Conservation (phyloP, 2,888 invertebrate genomes). For the Seira ritae region DNA sequence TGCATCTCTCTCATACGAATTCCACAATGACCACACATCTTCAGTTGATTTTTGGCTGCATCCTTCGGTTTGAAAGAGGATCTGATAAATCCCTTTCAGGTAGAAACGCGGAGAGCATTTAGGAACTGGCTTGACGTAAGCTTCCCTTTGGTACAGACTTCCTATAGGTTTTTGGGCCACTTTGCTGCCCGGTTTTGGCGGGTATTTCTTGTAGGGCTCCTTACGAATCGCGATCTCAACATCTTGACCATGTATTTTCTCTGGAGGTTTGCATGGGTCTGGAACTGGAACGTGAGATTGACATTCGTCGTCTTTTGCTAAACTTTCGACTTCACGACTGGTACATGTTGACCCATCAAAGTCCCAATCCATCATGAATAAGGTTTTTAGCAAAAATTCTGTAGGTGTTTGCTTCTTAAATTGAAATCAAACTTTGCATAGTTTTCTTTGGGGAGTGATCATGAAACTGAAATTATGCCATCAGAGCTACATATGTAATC, state of each 20-base stretch:
- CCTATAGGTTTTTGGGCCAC: background rate
- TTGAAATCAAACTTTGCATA: no score
- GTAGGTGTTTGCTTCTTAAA: no score
- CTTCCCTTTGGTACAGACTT: background rate
- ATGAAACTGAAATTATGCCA: no score
- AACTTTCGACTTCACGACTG: no score
- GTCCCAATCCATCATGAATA: no score
- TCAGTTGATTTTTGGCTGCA: background rate
- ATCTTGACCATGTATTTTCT: conserved; percentile 21
- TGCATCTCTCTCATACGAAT: conserved; percentile 52
- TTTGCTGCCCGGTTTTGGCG: background rate
- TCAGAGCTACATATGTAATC: no score
- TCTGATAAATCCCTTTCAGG: conserved; percentile 35
- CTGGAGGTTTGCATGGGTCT: conserved; percentile 24
- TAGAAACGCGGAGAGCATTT: conserved; percentile 31
- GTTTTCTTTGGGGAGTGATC: no score
- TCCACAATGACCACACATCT: conserved; percentile 53
- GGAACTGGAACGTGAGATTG: background rate
- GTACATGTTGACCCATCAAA: no score
- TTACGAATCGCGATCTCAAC: conserved; percentile 38
- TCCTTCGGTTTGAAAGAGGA: conserved; percentile 1
- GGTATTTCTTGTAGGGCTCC: conserved; percentile 30
- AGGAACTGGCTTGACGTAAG: background rate
- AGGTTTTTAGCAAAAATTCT: no score
- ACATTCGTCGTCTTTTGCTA: no score